A percentile compares a stretch with the other conserved stretches of the same genome.
Evolutionary conservation across 2,888 invertebrate species (phyloP).

Genomic region (Patella ulyssiponensis): DNA sequence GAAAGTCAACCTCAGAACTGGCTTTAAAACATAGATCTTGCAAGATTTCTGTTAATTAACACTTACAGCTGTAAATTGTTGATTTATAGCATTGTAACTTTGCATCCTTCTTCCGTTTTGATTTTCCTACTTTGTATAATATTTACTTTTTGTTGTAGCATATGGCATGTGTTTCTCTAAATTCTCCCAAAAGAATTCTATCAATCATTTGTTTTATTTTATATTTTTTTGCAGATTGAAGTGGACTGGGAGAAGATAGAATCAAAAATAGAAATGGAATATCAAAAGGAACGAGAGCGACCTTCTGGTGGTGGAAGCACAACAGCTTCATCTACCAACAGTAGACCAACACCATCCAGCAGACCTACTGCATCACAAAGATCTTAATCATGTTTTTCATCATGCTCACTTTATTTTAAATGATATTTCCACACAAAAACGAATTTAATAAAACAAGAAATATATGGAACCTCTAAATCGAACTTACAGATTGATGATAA

Average conservation of each 20-base stretch:
- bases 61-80: too few species aligned
- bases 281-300: constrained; percentile 67
- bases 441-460: constrained; percentile 25
- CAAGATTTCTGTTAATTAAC: too few species aligned
- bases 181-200: too few species aligned
- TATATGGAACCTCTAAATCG: constrained; percentile 4
- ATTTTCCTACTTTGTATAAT: too few species aligned
- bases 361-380: background rate
- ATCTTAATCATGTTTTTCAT: background rate
- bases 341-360: background rate
- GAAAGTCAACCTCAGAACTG: too few species aligned
- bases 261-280: constrained; percentile 72
- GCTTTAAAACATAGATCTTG: too few species aligned
- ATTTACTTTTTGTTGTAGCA: too few species aligned
- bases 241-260: constrained; percentile 74
- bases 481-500: too few species aligned
- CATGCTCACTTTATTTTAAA: constrained; percentile 21
- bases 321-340: constrained; percentile 21
- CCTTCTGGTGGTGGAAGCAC: constrained; percentile 42
- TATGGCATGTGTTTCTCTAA: too few species aligned
- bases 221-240: constrained; percentile 67
- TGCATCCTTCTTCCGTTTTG: too few species aligned
- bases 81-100: too few species aligned
- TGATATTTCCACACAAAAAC: constrained; percentile 27
- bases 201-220: too few species aligned